Evolutionary conservation across 2,888 invertebrate species (phyloP), one percentile per base, ranked within the genome.

Genomic region (Melanophora roralis): DNA sequence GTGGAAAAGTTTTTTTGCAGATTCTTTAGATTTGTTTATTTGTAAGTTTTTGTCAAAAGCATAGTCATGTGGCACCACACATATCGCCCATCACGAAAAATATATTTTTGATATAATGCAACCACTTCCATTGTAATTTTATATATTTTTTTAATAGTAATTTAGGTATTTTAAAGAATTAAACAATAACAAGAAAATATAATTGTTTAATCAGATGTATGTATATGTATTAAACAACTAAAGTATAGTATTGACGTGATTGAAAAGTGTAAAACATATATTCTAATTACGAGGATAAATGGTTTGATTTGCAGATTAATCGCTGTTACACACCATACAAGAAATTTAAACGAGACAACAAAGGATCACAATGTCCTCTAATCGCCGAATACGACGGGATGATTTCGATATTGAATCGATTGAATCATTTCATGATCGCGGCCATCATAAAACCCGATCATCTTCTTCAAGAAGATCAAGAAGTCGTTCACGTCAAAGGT

Each of bases 401-500:
- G 82, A 84, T n/a, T 77, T 82, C 40, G 73, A 82, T 21, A 82
- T 73, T 36, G 81, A 84, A 60, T 21, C 81, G 59, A 77, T 84
- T 49, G 79, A 82, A 68, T 83, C 79, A 4, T 75, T 76, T 36
- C 68, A 83, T n/a, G 82, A 84, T 8, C 83, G 84, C 8, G 78
- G 81, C 21, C 82, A 78, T 16, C 16, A 55, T 14, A 62, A 82
- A 78, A 49, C 49, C n/a, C 32, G 47, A n/a, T 40, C 64, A 16
- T 76, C 76, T 1, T 53, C 23, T 49, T 49, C 76, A 36, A 64
- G 64, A 64, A 43, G 27, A 27, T 27, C 64, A n/a, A 82, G 81
- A 12, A 84, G 84, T 80, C 84, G 83, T 19, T 86, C 86, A 32
- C 82, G 83, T 9, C 84, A 85, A 59, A 82, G 83, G 49, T 74